Base-by-base conservation (phyloP, 2,888 invertebrate species). In the Lapara coniferarum region DNA sequence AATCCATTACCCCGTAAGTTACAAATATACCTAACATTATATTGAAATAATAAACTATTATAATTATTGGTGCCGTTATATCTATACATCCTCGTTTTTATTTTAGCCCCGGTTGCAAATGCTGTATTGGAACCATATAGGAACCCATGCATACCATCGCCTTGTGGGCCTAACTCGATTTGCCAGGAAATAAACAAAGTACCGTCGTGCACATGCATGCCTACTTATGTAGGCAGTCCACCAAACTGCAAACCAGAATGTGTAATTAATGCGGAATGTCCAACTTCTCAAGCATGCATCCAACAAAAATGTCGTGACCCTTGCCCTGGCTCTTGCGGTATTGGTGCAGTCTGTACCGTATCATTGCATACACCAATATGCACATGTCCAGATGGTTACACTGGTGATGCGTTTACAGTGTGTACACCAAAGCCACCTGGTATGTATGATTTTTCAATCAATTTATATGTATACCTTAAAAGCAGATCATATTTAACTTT, bases 311-410 rank as follows among this genome's bases (percentile, higher is more conserved):
- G 97, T 84, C 93, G 94, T 71, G 96, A 97, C 87, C 97, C 97
- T 58, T 97, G 97, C 80, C 94, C 94, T 52, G 96, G 96, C 16
- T 94, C 95, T 69, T 97, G 97, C 76, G 96, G 96, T 68, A 86
- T 95, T 69, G 87, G 91, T 74, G 95, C 96, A 66, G 81, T 94
- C 71, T 95, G 96, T 81, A 88, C 89, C 56, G 96, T 97, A 13
- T 94, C 95, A 16, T 95, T 96, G 79, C 97, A 97, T 79, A 95
- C 95, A 68, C 97, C 97, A 10, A 95, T 95, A 63, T 97, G 97
- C 81, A 94, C 95, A 2, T 97, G 97, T 81, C 94, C 95, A 85
- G 95, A 93, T 88, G 96, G 95, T 59, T 96, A 94, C 75, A 95
- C 95, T 13, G 96, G 96, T 12, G 95, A 96, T 89, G 95, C 96